Evolutionary conservation across 2,888 invertebrate species (phyloP).

Genomic region (Drosophila phalerata): DNA sequence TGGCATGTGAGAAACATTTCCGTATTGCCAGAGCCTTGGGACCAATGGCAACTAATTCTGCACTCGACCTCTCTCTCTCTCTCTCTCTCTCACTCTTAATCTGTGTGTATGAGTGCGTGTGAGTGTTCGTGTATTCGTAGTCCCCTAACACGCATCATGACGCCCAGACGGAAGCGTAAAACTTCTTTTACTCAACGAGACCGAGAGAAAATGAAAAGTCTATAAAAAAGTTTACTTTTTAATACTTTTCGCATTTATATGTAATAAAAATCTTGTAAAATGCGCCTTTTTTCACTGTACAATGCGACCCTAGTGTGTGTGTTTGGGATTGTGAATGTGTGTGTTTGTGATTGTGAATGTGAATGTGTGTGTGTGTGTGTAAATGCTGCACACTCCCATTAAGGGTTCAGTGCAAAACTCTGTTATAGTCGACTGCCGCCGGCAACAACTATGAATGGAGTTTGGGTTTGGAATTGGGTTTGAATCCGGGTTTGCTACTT

Average conservation of each 20-base stretch:
- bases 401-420: constrained; percentile 78
- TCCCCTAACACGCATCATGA: constrained; percentile 79
- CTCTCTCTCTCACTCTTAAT: too few species aligned
- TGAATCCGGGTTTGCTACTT: constrained; percentile 2
- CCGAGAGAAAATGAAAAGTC: constrained; percentile 63
- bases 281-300: constrained; percentile 78
- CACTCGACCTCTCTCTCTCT: neutral
- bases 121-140: neutral
- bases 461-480: constrained; percentile 3
- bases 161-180: constrained; percentile 75
- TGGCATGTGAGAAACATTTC: constrained; percentile 35
- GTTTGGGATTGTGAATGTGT: neutral
- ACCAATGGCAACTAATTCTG: constrained; percentile 28
- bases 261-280: constrained; percentile 83
- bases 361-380: too few species aligned
- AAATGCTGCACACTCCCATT: constrained; percentile 47
- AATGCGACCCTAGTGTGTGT: constrained; percentile 55
- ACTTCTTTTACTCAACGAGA: constrained; percentile 46
- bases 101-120: constrained; percentile 3
- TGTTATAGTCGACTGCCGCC: constrained; percentile 68
- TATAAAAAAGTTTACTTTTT: constrained; percentile 82
- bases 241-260: constrained; percentile 81
- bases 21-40: constrained; percentile 35
- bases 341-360: neutral
- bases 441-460: constrained; percentile 54